Percentiles rank a stretch among this genome's conserved stretches.
Conservation (phyloP, 2,113 vertebrate species). For the Ophthalmolycus amberensis region DNA sequence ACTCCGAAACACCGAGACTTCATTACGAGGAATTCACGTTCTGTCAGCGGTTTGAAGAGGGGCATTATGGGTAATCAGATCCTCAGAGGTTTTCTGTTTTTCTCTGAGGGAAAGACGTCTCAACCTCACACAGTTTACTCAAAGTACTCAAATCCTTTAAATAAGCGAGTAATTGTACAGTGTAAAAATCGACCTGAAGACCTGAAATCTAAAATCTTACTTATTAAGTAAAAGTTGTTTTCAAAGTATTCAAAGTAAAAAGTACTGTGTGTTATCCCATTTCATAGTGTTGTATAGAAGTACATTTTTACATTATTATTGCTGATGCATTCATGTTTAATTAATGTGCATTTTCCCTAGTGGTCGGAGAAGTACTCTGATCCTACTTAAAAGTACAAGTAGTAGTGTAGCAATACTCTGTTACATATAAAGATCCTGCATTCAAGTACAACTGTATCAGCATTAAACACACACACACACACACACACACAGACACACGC, state of each 20-base stretch:
- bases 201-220: too few relatives aligned
- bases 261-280: too few relatives aligned
- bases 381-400: neutral
- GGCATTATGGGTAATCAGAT: conserved; percentile 20
- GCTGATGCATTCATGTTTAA: neutral
- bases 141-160: neutral
- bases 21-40: neutral
- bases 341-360: neutral
- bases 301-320: too few relatives aligned
- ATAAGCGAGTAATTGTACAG: neutral
- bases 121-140: neutral
- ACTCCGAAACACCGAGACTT: neutral
- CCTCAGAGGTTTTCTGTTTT: neutral
- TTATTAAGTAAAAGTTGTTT: too few relatives aligned
- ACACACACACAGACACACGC: too few relatives aligned
- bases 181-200: neutral
- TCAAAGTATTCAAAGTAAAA: too few relatives aligned
- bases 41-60: neutral
- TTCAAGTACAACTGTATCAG: too few relatives aligned
- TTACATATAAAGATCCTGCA: too few relatives aligned
- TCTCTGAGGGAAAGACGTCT: neutral
- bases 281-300: too few relatives aligned
- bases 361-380: too few relatives aligned
- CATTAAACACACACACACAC: too few relatives aligned
- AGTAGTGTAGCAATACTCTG: neutral